Evolutionary conservation across 1,140 invertebrate species (phyloP), one percentile per base, ranked within the genome.

Genomic region (Tribolium madens): DNA sequence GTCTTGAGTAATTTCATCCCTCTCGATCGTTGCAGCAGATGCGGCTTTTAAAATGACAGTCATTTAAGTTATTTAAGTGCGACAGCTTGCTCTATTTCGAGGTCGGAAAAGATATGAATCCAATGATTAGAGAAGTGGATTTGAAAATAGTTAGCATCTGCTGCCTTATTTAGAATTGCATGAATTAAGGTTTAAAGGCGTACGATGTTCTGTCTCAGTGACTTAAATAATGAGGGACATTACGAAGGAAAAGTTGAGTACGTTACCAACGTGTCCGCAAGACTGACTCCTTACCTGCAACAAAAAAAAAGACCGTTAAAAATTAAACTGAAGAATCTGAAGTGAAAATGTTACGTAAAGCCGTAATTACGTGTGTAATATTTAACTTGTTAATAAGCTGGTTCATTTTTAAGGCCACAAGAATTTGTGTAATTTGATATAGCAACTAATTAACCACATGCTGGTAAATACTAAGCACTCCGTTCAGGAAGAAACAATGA

Each of bases 61-160:
- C 57, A 64, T 64, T 57, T 26, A 57, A 57, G 52, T 57, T 64
- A 64, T 64, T 64, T 64, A 64, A 64, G 57, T 64, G 26, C 57
- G 52, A 64, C 57, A 64, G 57, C 57, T 33, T 64, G 57, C 57
- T 64, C 57, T 64, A 64, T 64, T 64, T 33, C 13, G 57, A 64
- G 57, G 57, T 33, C 57, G 57, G 57, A 18, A 42, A 57, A 64
- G 57, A 64, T 64, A 64, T 33, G 57, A 64, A 64, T 64, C 57
- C 57, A 33, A 64, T 64, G 57, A 64, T 64, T 64, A 64, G 36
- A 42, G 57, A 26, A 64, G 57, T 64, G 26, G 57, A 64, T 64
- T 64, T 64, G 31, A 64, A 64, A 64, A 64, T 64, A 33, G 57
- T 64, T 33, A 12, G 57, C 57, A 64, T 64, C 57, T 64, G 57